Conservation (phyloP, 2,888 invertebrate genomes). For the Chaitophorus viminalis region DNA sequence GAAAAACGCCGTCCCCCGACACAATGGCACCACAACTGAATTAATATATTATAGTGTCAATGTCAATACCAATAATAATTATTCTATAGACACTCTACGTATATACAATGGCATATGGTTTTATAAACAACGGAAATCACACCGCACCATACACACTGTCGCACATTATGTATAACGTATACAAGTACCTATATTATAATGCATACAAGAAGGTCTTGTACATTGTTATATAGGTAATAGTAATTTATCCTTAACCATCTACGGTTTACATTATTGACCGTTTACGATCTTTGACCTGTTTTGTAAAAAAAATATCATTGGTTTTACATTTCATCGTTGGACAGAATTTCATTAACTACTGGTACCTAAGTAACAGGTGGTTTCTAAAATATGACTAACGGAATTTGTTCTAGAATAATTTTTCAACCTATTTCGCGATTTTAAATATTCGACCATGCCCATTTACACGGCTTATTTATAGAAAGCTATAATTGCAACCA, state of each 20-base stretch:
- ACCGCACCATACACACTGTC: neutral
- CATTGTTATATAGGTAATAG: neutral
- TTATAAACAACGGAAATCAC: slow-evolving; percentile 13
- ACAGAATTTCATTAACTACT: slow-evolving; percentile 46
- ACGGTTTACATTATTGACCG: slow-evolving; percentile 46
- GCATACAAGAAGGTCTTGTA: neutral
- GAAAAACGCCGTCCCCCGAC: slow-evolving; percentile 31
- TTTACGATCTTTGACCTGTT: slow-evolving; percentile 59
- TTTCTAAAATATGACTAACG: slow-evolving; percentile 25
- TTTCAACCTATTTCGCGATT: neutral
- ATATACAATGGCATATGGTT: neutral
- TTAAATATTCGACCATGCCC: neutral
- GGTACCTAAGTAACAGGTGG: slow-evolving; percentile 22
- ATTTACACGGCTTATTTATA: slow-evolving; percentile 43
- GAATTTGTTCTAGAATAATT: neutral
- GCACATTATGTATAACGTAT: neutral
- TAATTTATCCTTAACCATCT: slow-evolving; percentile 33
- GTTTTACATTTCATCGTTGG: slow-evolving; percentile 40
- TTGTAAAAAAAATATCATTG: slow-evolving; percentile 36
- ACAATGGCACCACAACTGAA: neutral
- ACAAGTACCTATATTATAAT: neutral
- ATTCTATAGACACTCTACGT: neutral
- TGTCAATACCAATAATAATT: neutral
- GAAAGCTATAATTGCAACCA: slow-evolving; percentile 43
- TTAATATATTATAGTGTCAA: neutral